phyloP scores from a whole-genome alignment of 2,888 invertebrate genomes.

The Oligia strigilis region DNA sequence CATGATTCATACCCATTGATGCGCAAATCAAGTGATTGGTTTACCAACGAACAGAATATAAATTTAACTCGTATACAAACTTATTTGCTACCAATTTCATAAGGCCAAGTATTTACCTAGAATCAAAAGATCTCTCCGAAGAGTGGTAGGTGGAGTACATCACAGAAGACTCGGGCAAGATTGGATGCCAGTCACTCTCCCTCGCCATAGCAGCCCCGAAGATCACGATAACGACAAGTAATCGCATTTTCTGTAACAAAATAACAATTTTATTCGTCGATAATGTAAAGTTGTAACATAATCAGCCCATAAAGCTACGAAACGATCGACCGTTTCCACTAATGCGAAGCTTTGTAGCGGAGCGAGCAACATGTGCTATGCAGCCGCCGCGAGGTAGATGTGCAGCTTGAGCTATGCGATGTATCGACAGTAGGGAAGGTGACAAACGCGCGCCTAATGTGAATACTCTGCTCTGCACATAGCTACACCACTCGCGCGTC shows the following conservation, averaged over 20 bases:
- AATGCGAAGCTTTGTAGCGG: too few species aligned
- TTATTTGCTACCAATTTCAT: background rate
- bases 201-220: constrained; percentile 75
- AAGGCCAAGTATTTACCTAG: constrained; percentile 70
- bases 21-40: background rate
- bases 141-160: constrained; percentile 78
- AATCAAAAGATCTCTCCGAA: constrained; percentile 78
- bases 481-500: too few species aligned
- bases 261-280: background rate
- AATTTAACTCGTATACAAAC: background rate
- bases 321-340: too few species aligned
- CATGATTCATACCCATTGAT: too few species aligned
- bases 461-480: too few species aligned
- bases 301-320: too few species aligned
- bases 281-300: background rate
- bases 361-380: too few species aligned
- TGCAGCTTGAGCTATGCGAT: too few species aligned
- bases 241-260: constrained; percentile 82
- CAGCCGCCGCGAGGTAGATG: too few species aligned
- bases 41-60: background rate
- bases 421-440: too few species aligned
- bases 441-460: too few species aligned
- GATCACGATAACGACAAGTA: constrained; percentile 75
- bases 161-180: constrained; percentile 81
- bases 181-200: constrained; percentile 89